Evolutionary conservation across 2,797 vertebrate species (phyloP), one percentile per base, ranked within the genome.

Genomic region (Dryobates pubescens): DNA sequence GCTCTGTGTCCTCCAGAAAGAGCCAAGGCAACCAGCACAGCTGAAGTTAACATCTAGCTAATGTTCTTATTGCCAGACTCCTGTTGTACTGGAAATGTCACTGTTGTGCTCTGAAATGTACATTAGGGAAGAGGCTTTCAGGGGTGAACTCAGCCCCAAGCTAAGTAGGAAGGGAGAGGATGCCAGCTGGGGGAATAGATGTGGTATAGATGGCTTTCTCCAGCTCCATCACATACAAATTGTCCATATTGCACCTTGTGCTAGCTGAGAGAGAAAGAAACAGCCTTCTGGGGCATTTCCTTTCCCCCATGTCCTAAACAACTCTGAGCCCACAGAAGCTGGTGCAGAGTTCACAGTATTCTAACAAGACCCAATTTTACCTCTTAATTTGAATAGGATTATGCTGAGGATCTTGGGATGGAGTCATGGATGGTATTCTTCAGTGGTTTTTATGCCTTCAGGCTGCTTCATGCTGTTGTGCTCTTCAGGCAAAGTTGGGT

Each of bases 361-460:
- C 30, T 47, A 68, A 69, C 13, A 71, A 80, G 86, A 88, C n/a
- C 4, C 4, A 69, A 6, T 82, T 85, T 92, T 17, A 1, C 7
- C 4, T 47, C 41, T 74, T 74, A 71, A 38, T 29, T 89, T 74
- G 27, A 54, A 26, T 6, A 57, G 2, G 38, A 24, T 63, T 65
- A 70, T 49, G 47, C 17, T 61, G 56, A 69, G 82, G 19, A 18
- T 79, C 41, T 61, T 76, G 20, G 34, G 70, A 23, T 58, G 22
- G 65, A 64, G 64, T 54, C n/a, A 32, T 0, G 0, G 41, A 43
- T 2, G 7, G 13, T 78, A 9, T 72, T 63, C n/a, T 67, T 27
- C 38, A 45, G 29, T 30, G 30, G 11, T 15, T 81, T 73, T 63
- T 34, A 30, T 88, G 59, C 22, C 29, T 93, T 86, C 76, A 67